Conservation (phyloP, 1,140 invertebrate genomes). For the Acromyrmex echinatior region DNA sequence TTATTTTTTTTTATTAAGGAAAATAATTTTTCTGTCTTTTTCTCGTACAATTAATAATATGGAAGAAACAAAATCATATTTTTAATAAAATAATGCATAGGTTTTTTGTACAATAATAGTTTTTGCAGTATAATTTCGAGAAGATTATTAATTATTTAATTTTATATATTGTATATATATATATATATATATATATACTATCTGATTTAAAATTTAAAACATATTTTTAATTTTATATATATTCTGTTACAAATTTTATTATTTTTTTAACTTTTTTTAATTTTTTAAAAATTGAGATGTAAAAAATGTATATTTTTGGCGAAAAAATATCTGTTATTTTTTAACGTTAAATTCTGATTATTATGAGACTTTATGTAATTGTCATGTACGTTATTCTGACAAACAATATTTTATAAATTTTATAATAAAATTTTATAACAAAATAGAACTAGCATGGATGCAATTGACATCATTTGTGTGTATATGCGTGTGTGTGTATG, state of each 20-base stretch:
- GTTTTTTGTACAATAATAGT: not conserved
- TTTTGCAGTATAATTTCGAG: not conserved
- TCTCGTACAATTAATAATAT: not conserved
- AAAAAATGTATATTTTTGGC: not conserved
- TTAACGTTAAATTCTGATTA: not conserved
- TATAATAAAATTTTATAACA: not conserved
- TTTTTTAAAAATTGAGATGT: not conserved
- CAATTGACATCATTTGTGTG: not conserved
- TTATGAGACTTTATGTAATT: not conserved
- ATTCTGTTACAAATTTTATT: not conserved
- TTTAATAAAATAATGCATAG: not conserved
- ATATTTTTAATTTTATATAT: not conserved
- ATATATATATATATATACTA: not conserved
- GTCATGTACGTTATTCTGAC: not conserved
- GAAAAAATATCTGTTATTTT: not conserved
- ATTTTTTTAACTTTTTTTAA: not conserved
- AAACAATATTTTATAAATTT: conserved; percentile 28
- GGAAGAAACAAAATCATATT: not conserved
- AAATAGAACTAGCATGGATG: not conserved
- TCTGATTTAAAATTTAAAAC: not conserved
- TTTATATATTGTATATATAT: not conserved
- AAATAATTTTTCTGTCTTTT: not conserved
- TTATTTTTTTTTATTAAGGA: conserved; percentile 15
- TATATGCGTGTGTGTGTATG: not conserved
- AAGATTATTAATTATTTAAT: not conserved